Percentiles rank a stretch among this genome's conserved stretches.
These are phyloP conservation scores for Nomada goodeniana DNA, from an alignment of 2,888 invertebrate genomes.

Conservation along the genomic window DNA sequence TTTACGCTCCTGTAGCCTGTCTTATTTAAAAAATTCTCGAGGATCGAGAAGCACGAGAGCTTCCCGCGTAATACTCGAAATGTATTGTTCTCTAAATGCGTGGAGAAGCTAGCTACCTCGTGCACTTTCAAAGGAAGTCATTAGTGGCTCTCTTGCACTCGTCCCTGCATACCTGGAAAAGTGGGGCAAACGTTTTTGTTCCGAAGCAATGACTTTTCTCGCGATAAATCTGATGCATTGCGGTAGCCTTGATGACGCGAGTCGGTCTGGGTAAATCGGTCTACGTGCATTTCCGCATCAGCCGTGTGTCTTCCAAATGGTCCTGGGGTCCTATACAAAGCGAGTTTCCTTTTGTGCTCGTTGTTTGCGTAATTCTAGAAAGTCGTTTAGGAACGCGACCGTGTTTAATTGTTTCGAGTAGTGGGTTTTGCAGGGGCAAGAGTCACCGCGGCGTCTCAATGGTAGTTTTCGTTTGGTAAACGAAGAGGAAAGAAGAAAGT, in stretches of 20 bases:
- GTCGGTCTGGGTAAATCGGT: constrained; percentile 12
- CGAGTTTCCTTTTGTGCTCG: too few relatives aligned
- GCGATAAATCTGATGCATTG: constrained; percentile 28
- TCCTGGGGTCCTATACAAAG: too few relatives aligned
- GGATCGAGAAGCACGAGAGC: not conserved
- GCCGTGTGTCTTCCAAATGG: too few relatives aligned
- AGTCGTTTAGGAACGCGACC: not conserved
- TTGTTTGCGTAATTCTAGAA: not conserved
- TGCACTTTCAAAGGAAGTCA: constrained; percentile 27
- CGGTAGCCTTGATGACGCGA: not conserved
- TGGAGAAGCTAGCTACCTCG: not conserved
- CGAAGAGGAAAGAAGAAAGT: not conserved
- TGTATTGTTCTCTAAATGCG: not conserved
- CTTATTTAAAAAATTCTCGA: not conserved
- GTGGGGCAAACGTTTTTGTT: constrained; percentile 37
- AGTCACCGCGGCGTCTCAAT: not conserved
- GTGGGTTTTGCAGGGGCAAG: not conserved
- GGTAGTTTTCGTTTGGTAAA: constrained; percentile 21
- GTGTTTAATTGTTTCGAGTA: constrained; percentile 3
- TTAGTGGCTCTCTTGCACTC: constrained; percentile 6
- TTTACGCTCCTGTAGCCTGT: not conserved
- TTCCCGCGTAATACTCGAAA: constrained; percentile 10
- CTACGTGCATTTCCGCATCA: too few relatives aligned
- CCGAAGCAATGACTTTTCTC: constrained; percentile 6
- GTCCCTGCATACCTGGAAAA: not conserved